Evolutionary conservation across 23 tunicate genomes (phyloP).

Genomic region (Oikopleura dioica): DNA sequence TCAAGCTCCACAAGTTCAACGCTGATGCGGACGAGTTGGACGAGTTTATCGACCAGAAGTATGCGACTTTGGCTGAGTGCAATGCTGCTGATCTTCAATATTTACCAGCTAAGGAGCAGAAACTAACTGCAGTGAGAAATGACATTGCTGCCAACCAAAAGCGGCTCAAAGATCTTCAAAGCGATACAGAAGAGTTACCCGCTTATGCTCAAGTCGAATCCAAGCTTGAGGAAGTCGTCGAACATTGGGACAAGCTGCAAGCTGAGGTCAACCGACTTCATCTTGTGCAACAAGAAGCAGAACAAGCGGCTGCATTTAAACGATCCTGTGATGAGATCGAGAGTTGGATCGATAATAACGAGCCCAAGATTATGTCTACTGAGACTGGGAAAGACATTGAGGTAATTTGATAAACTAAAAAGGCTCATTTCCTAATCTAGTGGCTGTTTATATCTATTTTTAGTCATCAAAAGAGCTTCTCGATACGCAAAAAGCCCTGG

Average conservation of each 20-base stretch:
- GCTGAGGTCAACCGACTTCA: too few relatives aligned
- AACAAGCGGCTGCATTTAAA: not conserved
- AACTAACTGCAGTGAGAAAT: not conserved
- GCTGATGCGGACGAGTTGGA: not conserved
- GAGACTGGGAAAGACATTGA: not conserved
- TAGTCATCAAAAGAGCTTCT: not conserved
- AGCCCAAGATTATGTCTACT: not conserved
- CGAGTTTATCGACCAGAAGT: not conserved
- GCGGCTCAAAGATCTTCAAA: not conserved
- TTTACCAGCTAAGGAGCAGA: not conserved
- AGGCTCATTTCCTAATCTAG: too few relatives aligned
- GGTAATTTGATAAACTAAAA: too few relatives aligned
- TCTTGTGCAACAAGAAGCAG: too few relatives aligned
- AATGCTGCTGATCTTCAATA: not conserved
- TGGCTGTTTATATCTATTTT: too few relatives aligned
- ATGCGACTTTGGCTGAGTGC: not conserved
- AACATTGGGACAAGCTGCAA: conserved; percentile 7
- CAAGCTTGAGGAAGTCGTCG: not conserved
- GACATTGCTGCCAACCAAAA: conserved; percentile 10
- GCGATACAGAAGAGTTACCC: not conserved
- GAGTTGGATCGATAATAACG: not conserved
- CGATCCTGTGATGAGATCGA: not conserved
- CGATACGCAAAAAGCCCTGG: not conserved
- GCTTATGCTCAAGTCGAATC: not conserved
- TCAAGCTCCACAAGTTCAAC: not conserved